Conservation (phyloP, 2,888 invertebrate species). For the Agapostemon virescens region DNA sequence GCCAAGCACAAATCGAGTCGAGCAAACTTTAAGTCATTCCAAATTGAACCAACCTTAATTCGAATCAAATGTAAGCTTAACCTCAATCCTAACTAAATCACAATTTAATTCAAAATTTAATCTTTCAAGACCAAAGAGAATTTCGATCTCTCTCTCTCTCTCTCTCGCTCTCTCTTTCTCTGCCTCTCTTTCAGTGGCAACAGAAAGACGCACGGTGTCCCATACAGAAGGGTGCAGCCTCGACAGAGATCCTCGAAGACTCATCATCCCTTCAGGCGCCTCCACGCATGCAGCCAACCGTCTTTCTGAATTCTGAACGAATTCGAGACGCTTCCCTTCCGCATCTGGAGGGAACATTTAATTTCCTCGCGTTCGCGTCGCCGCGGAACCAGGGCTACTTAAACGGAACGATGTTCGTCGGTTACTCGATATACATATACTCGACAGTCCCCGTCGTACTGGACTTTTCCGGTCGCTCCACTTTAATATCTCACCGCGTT, state of each 20-base stretch:
- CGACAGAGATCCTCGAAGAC: neutral
- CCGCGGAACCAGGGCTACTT: neutral
- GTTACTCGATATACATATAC: too few species aligned
- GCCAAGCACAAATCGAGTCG: too few species aligned
- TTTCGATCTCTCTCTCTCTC: too few species aligned
- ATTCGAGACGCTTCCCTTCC: neutral
- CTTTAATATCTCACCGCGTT: constrained; percentile 22
- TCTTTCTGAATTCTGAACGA: neutral
- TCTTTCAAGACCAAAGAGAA: too few species aligned
- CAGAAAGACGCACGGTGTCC: neutral
- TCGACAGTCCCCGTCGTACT: neutral
- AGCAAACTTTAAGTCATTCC: too few species aligned
- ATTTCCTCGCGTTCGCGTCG: neutral
- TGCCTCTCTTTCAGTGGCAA: neutral
- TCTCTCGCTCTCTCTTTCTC: too few species aligned
- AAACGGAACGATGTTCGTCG: neutral
- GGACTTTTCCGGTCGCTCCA: neutral
- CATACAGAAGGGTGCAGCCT: neutral
- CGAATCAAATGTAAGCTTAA: too few species aligned
- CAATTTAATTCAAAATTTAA: too few species aligned
- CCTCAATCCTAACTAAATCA: too few species aligned
- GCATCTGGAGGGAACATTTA: neutral
- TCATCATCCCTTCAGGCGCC: neutral
- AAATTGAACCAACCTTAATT: too few species aligned
- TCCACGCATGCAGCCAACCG: neutral